A percentile compares a stretch with the other conserved stretches of the same genome.
Conservation (phyloP, 2,797 vertebrate species). For the Momotus momota region DNA sequence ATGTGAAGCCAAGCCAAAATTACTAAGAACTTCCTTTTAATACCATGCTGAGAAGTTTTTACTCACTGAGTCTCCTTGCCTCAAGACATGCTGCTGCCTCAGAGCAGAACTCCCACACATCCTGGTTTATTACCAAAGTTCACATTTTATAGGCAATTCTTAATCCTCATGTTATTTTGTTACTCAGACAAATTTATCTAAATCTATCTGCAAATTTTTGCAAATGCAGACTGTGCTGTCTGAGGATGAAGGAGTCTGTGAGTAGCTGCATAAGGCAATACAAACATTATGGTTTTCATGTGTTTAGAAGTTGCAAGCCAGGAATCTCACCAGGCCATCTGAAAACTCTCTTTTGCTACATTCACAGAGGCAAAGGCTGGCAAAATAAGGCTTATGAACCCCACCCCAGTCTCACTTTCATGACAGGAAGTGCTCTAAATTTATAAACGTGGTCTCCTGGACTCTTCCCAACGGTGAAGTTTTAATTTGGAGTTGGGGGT, state of each 20-base stretch:
- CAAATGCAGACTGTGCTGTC: conserved; percentile 29
- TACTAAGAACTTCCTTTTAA: conserved; percentile 41
- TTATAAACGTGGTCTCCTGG: not conserved
- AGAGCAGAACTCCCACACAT: conserved; percentile 39
- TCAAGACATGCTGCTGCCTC: conserved; percentile 12
- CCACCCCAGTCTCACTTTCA: not conserved
- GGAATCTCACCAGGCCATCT: not conserved
- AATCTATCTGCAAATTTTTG: conserved; percentile 26
- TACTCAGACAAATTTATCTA: conserved; percentile 48
- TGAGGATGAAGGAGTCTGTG: conserved; percentile 16
- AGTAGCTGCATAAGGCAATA: not conserved
- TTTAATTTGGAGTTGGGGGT: not conserved
- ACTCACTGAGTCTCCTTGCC: conserved; percentile 10
- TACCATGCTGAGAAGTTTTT: conserved; percentile 31
- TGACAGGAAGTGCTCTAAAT: not conserved
- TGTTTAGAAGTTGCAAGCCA: not conserved
- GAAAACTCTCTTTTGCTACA: not conserved
- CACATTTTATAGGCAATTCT: conserved; percentile 51
- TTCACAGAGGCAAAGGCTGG: not conserved
- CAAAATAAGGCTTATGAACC: not conserved
- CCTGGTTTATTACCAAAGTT: conserved; percentile 60
- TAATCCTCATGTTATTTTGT: conserved; percentile 41
- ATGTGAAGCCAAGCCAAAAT: conserved; percentile 30
- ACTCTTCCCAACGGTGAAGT: not conserved
- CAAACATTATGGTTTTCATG: not conserved